Evolutionary conservation across 2,113 vertebrate species (phyloP).

Genomic region (Microcebus ravelobensis): DNA sequence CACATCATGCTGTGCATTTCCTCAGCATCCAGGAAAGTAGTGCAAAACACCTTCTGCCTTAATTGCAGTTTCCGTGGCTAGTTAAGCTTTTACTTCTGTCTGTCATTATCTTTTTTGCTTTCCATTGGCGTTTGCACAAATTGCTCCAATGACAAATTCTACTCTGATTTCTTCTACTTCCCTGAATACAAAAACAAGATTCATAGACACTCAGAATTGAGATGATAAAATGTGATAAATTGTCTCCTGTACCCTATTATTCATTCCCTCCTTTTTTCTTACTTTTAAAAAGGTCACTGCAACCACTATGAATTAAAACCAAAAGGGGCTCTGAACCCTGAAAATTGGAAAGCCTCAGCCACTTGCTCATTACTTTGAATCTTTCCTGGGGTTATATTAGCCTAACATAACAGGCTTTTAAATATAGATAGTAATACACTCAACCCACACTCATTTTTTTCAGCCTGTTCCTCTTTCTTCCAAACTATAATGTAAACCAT

Average conservation of each 20-base stretch:
- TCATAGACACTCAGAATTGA: not conserved
- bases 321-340: not conserved
- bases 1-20: not conserved
- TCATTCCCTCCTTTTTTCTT: not conserved
- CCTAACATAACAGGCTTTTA: not conserved
- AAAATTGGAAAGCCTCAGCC: not conserved
- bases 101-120: not conserved
- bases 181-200: not conserved
- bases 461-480: not conserved
- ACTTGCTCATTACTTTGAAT: not conserved
- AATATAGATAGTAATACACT: not conserved
- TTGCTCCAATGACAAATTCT: not conserved
- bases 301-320: not conserved
- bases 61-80: not conserved
- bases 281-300: conserved; percentile 6
- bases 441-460: not conserved
- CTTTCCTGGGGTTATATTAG: not conserved
- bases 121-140: not conserved
- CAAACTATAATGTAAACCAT: not conserved
- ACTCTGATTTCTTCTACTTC: not conserved
- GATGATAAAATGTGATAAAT: not conserved
- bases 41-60: not conserved
- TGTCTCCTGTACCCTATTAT: not conserved
- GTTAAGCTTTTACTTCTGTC: not conserved
- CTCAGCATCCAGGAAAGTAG: not conserved